Evolutionary conservation across 2,797 vertebrate species (phyloP), one percentile per base, ranked within the genome.

Genomic region (Halcyon badia): DNA sequence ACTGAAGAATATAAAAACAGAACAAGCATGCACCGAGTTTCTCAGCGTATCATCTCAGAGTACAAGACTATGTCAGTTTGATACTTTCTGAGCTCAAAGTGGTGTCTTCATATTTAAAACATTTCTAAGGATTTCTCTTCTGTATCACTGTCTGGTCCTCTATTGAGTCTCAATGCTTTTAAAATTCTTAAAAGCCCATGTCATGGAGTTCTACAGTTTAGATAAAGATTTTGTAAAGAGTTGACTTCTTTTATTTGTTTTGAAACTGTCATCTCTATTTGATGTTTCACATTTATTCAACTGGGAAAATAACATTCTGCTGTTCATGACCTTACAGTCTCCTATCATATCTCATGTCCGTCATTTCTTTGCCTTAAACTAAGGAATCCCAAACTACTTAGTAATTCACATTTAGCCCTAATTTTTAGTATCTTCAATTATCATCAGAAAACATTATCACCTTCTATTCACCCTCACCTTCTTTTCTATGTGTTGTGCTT

Each of bases 61-160:
- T 87, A 20, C 15, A 31, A 24, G 22, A 62, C 7, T 44, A 9
- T 39, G 9, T 72, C 26, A 60, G 9, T 57, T 13, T 52, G 14
- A 35, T 19, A 39, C 4, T 57, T 52, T 69, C 21, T 48, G 73
- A 57, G 14, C 18, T 75, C 14, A 57, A 81, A 66, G 3, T 54
- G 5, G 31, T 61, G 2, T 31, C 10, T 81, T 70, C 10, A 16
- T 61, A 14, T 25, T 70, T 44, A 71, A 84, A 26, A 60, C 3
- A 10, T 41, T 39, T 52, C 12, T 16, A 83, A 69, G 5, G 30
- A 48, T 65, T 81, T 61, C 5, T 60, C 10, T 72, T 83, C 51
- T 52, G 4, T n/a, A 39, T 25, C 0, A 0, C 16, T 85, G 33
- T 25, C 13, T 6, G 6, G 8, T 44, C 18, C 52, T 82, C 20